Evolutionary conservation across 2,113 vertebrate species (phyloP).

Genomic region (Vidua macroura): DNA sequence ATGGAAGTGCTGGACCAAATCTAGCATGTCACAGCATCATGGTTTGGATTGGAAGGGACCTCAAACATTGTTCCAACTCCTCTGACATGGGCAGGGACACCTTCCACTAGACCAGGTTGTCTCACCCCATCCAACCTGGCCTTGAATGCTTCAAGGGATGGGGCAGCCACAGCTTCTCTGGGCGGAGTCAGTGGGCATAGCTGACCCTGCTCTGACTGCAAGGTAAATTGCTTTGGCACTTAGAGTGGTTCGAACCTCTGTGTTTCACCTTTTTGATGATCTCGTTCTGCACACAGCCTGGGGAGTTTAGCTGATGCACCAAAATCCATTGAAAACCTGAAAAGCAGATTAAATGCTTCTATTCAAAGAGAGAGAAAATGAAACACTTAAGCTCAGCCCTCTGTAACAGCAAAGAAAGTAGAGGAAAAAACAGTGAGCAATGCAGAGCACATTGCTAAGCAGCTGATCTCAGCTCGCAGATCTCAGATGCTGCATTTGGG

Average conservation of each 20-base stretch:
- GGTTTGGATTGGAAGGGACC: not conserved
- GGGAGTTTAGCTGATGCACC: not conserved
- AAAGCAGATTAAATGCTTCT: not conserved
- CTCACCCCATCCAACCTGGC: not conserved
- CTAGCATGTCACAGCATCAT: not conserved
- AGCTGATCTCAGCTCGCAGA: not conserved
- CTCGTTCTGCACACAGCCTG: not conserved
- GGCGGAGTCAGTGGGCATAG: not conserved
- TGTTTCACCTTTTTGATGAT: not conserved
- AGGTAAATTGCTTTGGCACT: not conserved
- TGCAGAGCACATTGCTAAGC: not conserved
- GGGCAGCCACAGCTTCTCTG: not conserved
- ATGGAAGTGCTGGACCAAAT: not conserved
- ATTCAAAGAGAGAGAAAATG: not conserved
- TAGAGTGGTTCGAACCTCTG: not conserved
- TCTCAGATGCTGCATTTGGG: not conserved
- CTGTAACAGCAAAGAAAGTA: not conserved
- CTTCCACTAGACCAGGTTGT: not conserved
- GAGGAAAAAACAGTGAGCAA: not conserved
- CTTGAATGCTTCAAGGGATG: not conserved
- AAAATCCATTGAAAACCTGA: not conserved
- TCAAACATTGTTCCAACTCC: not conserved
- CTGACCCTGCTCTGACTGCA: not conserved
- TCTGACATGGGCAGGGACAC: not conserved
- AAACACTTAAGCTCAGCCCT: not conserved